A percentile compares a stretch with the other conserved stretches of the same genome.
These are phyloP conservation scores for Anastatus disparis DNA, from an alignment of 1,140 invertebrate species.

Conservation along the genomic window DNA sequence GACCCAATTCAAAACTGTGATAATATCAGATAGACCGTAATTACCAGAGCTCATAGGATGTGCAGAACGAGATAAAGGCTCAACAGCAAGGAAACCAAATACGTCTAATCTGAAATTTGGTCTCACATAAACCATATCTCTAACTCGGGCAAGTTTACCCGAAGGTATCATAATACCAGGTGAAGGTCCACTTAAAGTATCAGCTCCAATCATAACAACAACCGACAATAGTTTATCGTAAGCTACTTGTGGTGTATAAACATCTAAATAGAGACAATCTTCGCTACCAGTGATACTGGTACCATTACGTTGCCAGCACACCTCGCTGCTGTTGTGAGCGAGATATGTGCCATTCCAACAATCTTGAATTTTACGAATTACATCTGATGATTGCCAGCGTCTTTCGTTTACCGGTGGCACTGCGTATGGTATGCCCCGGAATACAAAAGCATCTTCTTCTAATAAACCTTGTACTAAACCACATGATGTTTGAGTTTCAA, in stretches of 20 bases:
- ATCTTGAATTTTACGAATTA: slow-evolving; percentile 73
- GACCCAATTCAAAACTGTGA: slow-evolving; percentile 83
- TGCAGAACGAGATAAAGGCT: slow-evolving; percentile 74
- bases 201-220: slow-evolving; percentile 83
- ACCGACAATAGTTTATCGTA: slow-evolving; percentile 82
- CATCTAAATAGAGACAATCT: slow-evolving; percentile 84
- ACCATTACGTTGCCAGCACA: slow-evolving; percentile 75
- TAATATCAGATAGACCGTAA: slow-evolving; percentile 84
- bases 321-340: slow-evolving; percentile 73
- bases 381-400: slow-evolving; percentile 78
- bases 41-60: slow-evolving; percentile 85
- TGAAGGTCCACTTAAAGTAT: slow-evolving; percentile 78
- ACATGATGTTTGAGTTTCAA: slow-evolving; percentile 80
- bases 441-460: slow-evolving; percentile 81
- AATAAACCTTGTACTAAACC: slow-evolving; percentile 80
- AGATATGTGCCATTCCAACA: slow-evolving; percentile 84
- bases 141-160: slow-evolving; percentile 74
- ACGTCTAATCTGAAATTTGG: slow-evolving; percentile 83
- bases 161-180: slow-evolving; percentile 74
- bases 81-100: slow-evolving; percentile 82
- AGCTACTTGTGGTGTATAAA: slow-evolving; percentile 78
- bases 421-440: slow-evolving; percentile 88
- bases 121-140: slow-evolving; percentile 84
- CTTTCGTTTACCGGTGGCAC: slow-evolving; percentile 76
- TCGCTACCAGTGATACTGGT: slow-evolving; percentile 76